Conservation (phyloP, 2,797 vertebrate genomes). For the Micrastur ruficollis region DNA sequence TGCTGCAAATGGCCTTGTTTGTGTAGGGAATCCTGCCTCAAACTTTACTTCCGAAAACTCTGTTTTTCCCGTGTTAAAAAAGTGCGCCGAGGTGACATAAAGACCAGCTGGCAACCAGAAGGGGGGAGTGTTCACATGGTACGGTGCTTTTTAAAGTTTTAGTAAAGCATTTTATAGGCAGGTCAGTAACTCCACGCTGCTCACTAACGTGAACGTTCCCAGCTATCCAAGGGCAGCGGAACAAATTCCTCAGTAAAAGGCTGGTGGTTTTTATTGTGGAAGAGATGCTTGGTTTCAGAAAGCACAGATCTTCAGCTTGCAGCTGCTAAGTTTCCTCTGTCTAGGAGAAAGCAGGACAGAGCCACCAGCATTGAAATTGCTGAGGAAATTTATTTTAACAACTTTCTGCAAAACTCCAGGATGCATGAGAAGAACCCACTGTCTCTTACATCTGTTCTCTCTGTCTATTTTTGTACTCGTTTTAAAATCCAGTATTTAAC, state of each 20-base stretch:
- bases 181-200: not conserved
- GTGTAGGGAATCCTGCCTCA: not conserved
- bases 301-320: not conserved
- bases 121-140: not conserved
- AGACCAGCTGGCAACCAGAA: not conserved
- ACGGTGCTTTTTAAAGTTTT: not conserved
- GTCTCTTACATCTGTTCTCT: not conserved
- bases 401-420: slow-evolving; percentile 7
- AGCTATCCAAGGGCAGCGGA: not conserved
- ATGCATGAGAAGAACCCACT: not conserved
- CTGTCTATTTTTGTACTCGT: not conserved
- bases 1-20: not conserved
- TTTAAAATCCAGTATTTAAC: not conserved
- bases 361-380: slow-evolving; percentile 11
- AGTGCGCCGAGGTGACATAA: not conserved
- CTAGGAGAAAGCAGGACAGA: slow-evolving; percentile 3
- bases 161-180: not conserved
- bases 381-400: slow-evolving; percentile 5
- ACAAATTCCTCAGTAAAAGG: not conserved
- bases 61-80: not conserved
- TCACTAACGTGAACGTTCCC: not conserved
- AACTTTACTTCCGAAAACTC: not conserved
- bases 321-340: slow-evolving; percentile 7
- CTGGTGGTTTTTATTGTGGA: not conserved
- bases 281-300: not conserved